A percentile compares a stretch with the other conserved stretches of the same genome.
These are phyloP conservation scores for Acrobeloides nanus DNA, from an alignment of 2,888 invertebrate genomes.

Conservation along the genomic window DNA sequence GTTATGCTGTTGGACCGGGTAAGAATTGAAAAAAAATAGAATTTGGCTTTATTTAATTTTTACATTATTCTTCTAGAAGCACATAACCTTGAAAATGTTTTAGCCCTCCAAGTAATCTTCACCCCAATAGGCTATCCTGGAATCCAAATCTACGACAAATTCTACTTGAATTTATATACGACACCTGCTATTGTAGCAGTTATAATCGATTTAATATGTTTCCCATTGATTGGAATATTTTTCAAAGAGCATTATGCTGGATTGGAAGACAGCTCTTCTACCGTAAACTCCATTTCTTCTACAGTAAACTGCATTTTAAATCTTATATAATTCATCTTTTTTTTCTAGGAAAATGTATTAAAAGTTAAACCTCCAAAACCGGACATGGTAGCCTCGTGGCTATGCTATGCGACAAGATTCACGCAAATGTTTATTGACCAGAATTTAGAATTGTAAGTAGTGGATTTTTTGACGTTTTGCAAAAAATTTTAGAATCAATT, in stretches of 20 bases:
- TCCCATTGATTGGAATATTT: neutral
- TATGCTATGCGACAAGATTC: conserved; percentile 8
- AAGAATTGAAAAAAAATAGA: neutral
- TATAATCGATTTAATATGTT: neutral
- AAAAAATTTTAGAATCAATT: too few species aligned
- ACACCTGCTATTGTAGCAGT: conserved; percentile 16
- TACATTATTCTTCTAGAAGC: too few species aligned
- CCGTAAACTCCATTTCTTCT: neutral
- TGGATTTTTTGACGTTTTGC: too few species aligned
- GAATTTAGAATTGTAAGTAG: too few species aligned
- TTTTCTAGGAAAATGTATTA: neutral
- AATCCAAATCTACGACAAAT: conserved; percentile 23
- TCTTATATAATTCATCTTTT: neutral
- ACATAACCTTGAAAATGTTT: too few species aligned
- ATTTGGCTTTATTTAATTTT: too few species aligned
- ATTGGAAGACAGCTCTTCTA: neutral
- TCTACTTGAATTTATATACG: conserved; percentile 36
- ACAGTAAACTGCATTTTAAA: neutral
- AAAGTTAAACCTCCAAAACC: conserved; percentile 1
- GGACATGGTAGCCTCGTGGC: neutral
- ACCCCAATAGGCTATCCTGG: conserved; percentile 55
- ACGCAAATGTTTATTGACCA: conserved; percentile 8
- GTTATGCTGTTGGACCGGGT: too few species aligned
- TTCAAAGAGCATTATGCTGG: conserved; percentile 3
- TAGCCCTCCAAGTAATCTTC: conserved; percentile 53